Percentiles rank a stretch among this genome's conserved stretches.
These are phyloP conservation scores for Notamacropus eugenii DNA, from an alignment of 2,797 vertebrate species.

Conservation along the genomic window DNA sequence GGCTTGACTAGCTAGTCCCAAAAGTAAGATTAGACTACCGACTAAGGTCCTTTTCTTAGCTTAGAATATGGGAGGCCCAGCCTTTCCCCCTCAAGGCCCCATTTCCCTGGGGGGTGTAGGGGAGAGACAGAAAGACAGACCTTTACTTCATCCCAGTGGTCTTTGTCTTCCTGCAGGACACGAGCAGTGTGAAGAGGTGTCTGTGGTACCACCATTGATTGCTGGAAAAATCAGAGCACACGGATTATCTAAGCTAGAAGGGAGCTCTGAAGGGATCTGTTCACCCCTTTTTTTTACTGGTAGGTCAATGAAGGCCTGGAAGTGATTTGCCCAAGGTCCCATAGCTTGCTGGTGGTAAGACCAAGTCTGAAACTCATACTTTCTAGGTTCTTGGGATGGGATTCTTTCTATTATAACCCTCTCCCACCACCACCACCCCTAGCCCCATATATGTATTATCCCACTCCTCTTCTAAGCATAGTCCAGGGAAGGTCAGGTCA, in stretches of 20 bases:
- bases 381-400: not conserved
- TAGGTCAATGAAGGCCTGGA: not conserved
- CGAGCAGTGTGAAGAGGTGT: conserved; percentile 97
- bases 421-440: not conserved
- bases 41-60: not conserved
- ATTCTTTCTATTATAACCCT: not conserved
- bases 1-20: not conserved
- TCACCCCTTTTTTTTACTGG: not conserved
- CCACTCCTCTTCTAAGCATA: not conserved
- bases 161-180: conserved; percentile 95
- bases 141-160: conserved; percentile 99
- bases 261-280: not conserved
- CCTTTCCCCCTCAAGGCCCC: not conserved
- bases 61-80: not conserved
- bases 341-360: not conserved
- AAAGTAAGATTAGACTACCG: not conserved
- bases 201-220: conserved; percentile 95
- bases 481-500: not conserved
- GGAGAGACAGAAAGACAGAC: conserved; percentile 83
- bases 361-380: not conserved
- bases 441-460: not conserved
- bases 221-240: conserved; percentile 81
- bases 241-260: conserved; percentile 18
- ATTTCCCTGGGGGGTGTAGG: not conserved
- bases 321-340: not conserved